phyloP scores from a whole-genome alignment of 2,797 vertebrate genomes.

The Lagorchestes hirsutus region DNA sequence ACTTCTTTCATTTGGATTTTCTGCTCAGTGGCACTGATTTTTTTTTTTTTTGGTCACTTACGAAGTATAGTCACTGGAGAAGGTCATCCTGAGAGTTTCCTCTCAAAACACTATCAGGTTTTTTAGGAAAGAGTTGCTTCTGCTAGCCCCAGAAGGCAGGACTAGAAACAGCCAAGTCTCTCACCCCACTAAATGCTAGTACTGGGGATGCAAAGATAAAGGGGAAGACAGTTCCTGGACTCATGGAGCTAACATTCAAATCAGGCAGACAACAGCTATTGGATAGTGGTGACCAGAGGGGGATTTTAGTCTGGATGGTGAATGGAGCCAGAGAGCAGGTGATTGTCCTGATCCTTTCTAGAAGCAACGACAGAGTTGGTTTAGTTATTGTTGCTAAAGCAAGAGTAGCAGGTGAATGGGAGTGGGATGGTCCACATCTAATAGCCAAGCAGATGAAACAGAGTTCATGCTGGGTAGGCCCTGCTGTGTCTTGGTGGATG shows the following conservation, averaged over 20 bases:
- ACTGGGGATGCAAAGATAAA: background rate
- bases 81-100: conserved; percentile 48
- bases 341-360: background rate
- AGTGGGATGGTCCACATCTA: background rate
- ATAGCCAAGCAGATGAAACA: background rate
- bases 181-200: background rate
- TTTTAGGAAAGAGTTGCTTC: background rate
- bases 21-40: conserved; percentile 32
- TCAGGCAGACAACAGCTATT: background rate
- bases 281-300: background rate
- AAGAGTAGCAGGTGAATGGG: background rate
- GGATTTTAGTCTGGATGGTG: background rate
- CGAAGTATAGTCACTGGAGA: background rate
- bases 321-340: background rate
- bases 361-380: background rate
- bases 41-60: conserved; percentile 51
- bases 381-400: background rate
- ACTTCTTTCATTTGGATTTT: conserved; percentile 32
- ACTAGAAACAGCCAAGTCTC: background rate
- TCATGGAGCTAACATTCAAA: background rate
- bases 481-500: background rate
- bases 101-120: conserved; percentile 41
- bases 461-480: background rate
- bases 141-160: background rate
- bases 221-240: background rate